A percentile compares a stretch with the other conserved stretches of the same genome.
phyloP scores from a whole-genome alignment of 2,113 vertebrate species.

The Pogona vitticeps region DNA sequence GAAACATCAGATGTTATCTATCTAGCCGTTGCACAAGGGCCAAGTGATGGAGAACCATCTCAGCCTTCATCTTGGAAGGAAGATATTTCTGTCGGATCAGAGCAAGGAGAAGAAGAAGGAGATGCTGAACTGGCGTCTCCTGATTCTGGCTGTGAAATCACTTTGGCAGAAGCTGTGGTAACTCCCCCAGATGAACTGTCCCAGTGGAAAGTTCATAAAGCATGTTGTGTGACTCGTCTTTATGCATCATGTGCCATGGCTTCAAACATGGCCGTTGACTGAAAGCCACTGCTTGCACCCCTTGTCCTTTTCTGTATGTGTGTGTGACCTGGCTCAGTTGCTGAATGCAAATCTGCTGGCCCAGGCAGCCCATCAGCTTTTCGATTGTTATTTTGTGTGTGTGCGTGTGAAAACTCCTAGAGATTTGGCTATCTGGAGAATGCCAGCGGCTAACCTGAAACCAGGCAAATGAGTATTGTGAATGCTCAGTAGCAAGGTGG shows the following conservation, averaged over 20 bases:
- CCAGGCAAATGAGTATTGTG: constrained; percentile 27
- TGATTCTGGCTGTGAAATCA: constrained; percentile 78
- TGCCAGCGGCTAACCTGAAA: constrained; percentile 51
- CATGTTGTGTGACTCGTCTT: constrained; percentile 75
- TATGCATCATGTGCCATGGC: constrained; percentile 69
- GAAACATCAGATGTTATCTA: constrained; percentile 6
- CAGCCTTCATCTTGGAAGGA: constrained; percentile 48
- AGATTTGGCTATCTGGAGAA: constrained; percentile 60
- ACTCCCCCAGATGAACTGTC: constrained; percentile 69
- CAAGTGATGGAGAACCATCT: constrained; percentile 35
- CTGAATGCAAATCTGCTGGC: constrained; percentile 64
- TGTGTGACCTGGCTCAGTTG: constrained; percentile 60
- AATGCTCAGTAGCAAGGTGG: neutral
- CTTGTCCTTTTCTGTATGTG: constrained; percentile 68
- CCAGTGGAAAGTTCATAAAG: constrained; percentile 62
- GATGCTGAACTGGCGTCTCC: constrained; percentile 69
- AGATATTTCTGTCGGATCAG: constrained; percentile 36
- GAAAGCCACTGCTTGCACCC: constrained; percentile 71
- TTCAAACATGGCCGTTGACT: constrained; percentile 71
- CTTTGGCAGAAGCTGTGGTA: constrained; percentile 79
- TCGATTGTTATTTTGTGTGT: constrained; percentile 46
- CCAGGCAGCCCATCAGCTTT: constrained; percentile 63
- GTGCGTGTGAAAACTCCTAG: constrained; percentile 23
- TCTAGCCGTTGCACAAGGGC: neutral
- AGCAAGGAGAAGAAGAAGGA: constrained; percentile 33